Base-by-base conservation (phyloP, 2,113 vertebrate genomes). In the Chunga burmeisteri region DNA sequence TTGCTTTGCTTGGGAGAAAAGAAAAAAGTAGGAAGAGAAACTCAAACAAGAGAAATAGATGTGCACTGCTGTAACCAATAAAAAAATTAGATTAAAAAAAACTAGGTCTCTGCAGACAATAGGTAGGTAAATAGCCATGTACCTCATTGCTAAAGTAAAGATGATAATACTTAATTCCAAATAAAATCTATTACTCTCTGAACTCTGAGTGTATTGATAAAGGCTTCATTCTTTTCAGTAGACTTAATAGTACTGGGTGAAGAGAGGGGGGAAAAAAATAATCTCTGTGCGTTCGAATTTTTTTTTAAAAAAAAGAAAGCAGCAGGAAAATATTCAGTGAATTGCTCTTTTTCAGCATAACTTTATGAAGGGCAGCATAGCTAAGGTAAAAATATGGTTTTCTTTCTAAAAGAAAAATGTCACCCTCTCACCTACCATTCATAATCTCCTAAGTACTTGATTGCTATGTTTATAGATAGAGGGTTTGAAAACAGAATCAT, bases 361-460 rank as follows among this genome's bases (percentile, higher is more conserved):
- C 72, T 77, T 81, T 30, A 53, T 44, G 38, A 90, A 92, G 40
- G 56, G 29, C 61, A 77, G 26, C 16, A 20, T 13, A 7, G 34
- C 15, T 53, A 86, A 80, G 30, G 68, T 63, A 92, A 71, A 92
- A 56, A 27, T 7, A 40, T 6, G 13, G 3, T 85, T 90, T 85
- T 42, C 65, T 86, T 94, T 93, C 46, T n/a, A 4, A 88, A 91
- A 85, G 61, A 82, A 66, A 91, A 93, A 81, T 87, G 75, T 81
- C 58, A 85, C 16, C 49, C 52, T 63, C 67, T 93, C 62, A 56
- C 70, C 78, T 62, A 29, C 49, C 40, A 56, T 91, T 91, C 58
- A 53, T 72, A 58, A 85, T 91, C 84, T 89, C 74, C 27, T 52
- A 77, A 91, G 34, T 34, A 68, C 40, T 94, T 90, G 85, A 90